Percentiles rank a stretch among this genome's conserved stretches.
Evolutionary conservation across 2,113 vertebrate genomes (phyloP).

Genomic region (Siphamia tubifer): DNA sequence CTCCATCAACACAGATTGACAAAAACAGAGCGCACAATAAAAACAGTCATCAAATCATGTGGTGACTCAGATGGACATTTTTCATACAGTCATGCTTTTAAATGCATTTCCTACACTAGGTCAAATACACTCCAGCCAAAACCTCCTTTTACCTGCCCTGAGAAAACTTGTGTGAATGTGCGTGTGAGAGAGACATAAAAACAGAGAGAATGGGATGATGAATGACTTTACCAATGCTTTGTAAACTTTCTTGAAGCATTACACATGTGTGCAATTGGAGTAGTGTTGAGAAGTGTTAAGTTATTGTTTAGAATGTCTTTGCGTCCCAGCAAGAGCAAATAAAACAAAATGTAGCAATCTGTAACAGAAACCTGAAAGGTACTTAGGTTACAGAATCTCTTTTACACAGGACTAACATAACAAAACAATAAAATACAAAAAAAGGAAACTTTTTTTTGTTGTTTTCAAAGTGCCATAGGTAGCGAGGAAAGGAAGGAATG

Average conservation of each 20-base stretch:
- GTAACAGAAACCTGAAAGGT: conserved; percentile 70
- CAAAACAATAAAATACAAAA: conserved; percentile 40
- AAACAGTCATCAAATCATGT: background rate
- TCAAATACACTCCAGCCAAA: conserved; percentile 48
- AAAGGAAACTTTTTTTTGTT: conserved; percentile 16
- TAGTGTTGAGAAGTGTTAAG: conserved; percentile 65
- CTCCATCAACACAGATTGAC: conserved; percentile 64
- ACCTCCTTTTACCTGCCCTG: conserved; percentile 41
- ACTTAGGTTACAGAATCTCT: conserved; percentile 57
- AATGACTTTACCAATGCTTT: conserved; percentile 66
- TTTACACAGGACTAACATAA: conserved; percentile 70
- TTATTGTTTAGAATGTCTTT: conserved; percentile 80
- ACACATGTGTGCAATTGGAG: conserved; percentile 67
- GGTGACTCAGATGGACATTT: conserved; percentile 39
- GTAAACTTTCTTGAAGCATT: conserved; percentile 70
- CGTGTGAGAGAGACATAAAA: conserved; percentile 15
- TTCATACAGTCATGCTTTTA: conserved; percentile 57
- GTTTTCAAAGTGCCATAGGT: conserved; percentile 83
- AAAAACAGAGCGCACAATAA: conserved; percentile 43
- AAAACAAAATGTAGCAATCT: conserved; percentile 76
- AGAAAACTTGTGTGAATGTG: conserved; percentile 36
- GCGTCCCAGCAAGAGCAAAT: conserved; percentile 66
- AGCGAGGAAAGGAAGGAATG: conserved; percentile 63
- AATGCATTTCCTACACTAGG: conserved; percentile 54
- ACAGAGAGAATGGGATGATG: conserved; percentile 20